Evolutionary conservation across 92 coral and sea anemone genomes (phyloP).

Genomic region (Umimayanthus kanabou): DNA sequence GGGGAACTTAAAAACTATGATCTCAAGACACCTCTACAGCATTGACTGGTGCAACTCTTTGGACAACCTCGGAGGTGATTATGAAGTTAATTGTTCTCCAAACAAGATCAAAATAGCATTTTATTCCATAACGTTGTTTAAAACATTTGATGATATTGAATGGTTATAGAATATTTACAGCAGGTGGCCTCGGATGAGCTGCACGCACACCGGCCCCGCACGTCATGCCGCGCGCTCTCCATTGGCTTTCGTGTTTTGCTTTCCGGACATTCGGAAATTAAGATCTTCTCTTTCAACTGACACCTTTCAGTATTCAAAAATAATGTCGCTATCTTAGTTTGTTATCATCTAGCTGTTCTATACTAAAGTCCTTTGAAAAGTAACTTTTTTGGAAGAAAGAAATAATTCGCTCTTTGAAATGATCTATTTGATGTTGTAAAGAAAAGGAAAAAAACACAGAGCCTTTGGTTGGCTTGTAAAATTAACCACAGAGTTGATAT

Average conservation of each 20-base stretch:
- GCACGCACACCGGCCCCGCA: neutral
- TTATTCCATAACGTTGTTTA: constrained; percentile 15
- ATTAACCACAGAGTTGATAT: neutral
- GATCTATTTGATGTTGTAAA: neutral
- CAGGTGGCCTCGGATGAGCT: constrained; percentile 2
- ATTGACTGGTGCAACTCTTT: neutral
- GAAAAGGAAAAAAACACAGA: neutral
- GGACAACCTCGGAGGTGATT: neutral
- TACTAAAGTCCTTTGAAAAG: neutral
- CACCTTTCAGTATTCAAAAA: neutral
- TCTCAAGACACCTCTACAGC: neutral
- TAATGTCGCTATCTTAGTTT: neutral
- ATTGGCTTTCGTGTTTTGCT: neutral
- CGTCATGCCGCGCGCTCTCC: constrained; percentile 7
- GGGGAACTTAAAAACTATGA: neutral
- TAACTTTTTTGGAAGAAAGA: neutral
- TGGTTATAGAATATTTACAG: neutral
- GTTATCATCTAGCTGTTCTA: neutral
- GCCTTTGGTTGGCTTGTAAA: neutral
- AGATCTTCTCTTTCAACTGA: neutral
- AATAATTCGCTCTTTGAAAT: neutral
- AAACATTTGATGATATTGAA: constrained; percentile 9
- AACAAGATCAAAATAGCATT: constrained; percentile 15
- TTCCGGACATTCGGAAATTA: constrained; percentile 36
- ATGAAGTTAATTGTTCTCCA: neutral